Conservation (phyloP, 2,113 vertebrate genomes). For the Odocoileus virginianus region DNA sequence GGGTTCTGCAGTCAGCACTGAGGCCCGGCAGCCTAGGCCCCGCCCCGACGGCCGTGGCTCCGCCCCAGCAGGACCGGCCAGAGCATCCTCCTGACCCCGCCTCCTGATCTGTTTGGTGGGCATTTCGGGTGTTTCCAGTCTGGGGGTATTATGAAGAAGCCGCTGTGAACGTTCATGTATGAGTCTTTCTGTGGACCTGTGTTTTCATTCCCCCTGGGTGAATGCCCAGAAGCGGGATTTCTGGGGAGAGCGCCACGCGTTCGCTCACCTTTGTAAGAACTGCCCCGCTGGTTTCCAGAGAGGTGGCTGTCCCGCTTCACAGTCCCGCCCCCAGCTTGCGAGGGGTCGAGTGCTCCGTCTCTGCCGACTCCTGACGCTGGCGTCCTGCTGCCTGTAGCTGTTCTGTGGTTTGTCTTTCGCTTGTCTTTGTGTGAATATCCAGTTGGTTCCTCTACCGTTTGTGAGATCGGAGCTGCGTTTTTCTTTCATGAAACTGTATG, state of each 20-base stretch:
- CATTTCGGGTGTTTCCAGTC: neutral
- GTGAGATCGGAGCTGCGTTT: neutral
- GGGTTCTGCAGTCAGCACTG: neutral
- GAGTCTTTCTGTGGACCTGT: neutral
- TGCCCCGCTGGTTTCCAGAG: neutral
- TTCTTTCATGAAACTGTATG: neutral
- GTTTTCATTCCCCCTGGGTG: neutral
- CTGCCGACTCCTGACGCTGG: neutral
- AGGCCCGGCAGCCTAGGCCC: fast-evolving
- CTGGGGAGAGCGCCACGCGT: neutral
- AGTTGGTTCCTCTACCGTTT: neutral
- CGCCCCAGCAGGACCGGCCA: fast-evolving
- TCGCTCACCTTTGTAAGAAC: neutral
- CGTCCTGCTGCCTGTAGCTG: neutral
- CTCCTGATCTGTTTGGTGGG: neutral
- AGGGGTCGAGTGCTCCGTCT: fast-evolving
- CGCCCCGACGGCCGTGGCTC: fast-evolving
- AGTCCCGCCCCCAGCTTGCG: neutral
- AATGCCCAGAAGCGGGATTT: neutral
- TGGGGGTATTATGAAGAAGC: neutral
- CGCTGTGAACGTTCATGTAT: neutral
- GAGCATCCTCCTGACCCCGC: neutral
- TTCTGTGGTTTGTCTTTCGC: neutral
- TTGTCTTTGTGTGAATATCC: neutral
- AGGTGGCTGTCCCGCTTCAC: too few species aligned